phyloP scores from a whole-genome alignment of 1,140 invertebrate genomes.

The Ceratina calcarata region DNA sequence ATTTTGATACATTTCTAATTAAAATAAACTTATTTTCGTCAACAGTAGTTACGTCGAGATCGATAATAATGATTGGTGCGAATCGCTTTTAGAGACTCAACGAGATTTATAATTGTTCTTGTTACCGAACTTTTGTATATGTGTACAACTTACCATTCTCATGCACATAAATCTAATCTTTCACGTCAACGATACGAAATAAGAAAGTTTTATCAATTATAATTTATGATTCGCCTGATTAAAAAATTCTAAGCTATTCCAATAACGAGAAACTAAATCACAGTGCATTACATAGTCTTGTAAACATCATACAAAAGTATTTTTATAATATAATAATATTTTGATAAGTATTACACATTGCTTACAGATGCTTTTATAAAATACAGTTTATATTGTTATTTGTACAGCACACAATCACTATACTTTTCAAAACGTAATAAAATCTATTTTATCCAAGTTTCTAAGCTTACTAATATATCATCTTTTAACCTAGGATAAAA shows the following conservation, averaged over 20 bases:
- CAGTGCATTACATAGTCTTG: conserved; percentile 1
- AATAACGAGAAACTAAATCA: conserved; percentile 13
- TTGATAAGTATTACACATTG: conserved; percentile 33
- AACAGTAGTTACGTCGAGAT: no score
- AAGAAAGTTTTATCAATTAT: not conserved
- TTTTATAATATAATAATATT: conserved; percentile 35
- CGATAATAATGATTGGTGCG: conserved; percentile 31
- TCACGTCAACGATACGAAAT: no score
- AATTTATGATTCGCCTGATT: not conserved
- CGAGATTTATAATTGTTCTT: not conserved
- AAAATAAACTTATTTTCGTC: no score
- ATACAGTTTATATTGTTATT: conserved; percentile 42
- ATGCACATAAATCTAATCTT: no score
- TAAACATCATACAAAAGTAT: conserved; percentile 25
- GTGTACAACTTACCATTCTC: not conserved
- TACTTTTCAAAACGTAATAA: conserved; percentile 30
- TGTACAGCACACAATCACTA: conserved; percentile 51
- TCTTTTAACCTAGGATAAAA: not conserved
- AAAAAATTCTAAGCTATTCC: not conserved
- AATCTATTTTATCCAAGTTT: conserved; percentile 32
- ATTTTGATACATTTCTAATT: conserved; percentile 31
- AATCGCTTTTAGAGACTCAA: conserved; percentile 6
- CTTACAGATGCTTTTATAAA: conserved; percentile 46
- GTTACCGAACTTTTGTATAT: conserved; percentile 1
- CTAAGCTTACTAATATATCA: not conserved